These are phyloP conservation scores for Cydia amplana DNA, from an alignment of 1,140 invertebrate genomes.

Conservation along the genomic window DNA sequence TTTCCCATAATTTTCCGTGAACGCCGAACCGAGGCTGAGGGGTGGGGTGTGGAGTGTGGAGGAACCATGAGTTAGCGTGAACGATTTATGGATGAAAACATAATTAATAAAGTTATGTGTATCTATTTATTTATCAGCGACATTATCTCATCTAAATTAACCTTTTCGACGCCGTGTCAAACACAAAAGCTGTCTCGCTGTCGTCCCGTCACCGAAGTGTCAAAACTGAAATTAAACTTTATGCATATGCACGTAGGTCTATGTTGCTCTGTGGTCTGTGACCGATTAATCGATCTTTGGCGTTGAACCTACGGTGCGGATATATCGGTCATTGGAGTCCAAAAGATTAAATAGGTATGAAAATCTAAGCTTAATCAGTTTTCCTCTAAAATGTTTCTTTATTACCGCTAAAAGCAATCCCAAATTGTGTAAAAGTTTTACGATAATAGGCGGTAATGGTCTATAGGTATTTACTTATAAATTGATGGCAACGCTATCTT, in stretches of 20 bases:
- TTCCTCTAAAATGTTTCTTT: not conserved
- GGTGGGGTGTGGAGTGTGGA: constrained; percentile 24
- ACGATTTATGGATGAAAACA: constrained; percentile 25
- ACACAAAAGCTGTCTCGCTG: too few species aligned
- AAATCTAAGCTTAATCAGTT: not conserved
- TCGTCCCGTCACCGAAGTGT: too few species aligned
- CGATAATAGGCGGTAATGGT: not conserved
- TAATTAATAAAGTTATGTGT: constrained; percentile 9
- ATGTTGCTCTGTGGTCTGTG: too few species aligned
- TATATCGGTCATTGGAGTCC: too few species aligned
- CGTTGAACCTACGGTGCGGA: too few species aligned
- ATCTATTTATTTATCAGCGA: not conserved
- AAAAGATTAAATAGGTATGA: not conserved
- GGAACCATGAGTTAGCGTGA: constrained; percentile 18
- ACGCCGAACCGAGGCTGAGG: constrained; percentile 51
- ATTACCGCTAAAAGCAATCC: not conserved
- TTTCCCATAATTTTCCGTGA: constrained; percentile 74
- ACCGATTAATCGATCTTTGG: too few species aligned
- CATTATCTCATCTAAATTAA: not conserved
- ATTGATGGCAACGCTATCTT: constrained; percentile 23
- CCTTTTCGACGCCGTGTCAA: too few species aligned
- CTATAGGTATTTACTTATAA: constrained; percentile 4
- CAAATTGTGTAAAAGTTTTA: not conserved
- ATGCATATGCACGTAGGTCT: too few species aligned
- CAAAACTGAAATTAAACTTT: too few species aligned